Evolutionary conservation across 2,797 vertebrate species (phyloP).

Genomic region (Pangasius macronema): DNA sequence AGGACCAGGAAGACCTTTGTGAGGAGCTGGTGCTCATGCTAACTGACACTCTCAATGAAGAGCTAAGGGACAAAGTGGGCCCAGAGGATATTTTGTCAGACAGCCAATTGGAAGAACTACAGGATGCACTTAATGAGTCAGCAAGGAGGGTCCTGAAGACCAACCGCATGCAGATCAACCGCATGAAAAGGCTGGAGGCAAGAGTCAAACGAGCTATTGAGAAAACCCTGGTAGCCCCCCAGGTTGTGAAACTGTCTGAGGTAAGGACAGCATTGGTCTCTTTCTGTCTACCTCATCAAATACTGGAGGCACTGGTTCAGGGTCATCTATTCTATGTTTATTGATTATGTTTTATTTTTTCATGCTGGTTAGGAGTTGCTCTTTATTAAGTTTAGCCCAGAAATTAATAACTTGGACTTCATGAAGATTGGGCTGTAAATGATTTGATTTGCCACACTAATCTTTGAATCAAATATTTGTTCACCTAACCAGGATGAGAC

Average conservation of each 20-base stretch:
- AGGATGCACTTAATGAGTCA: conserved; percentile 64
- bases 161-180: conserved; percentile 67
- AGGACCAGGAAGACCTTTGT: conserved; percentile 70
- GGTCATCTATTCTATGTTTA: not conserved
- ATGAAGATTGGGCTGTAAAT: not conserved
- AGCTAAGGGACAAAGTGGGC: conserved; percentile 66
- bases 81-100: conserved; percentile 71
- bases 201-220: conserved; percentile 72
- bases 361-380: not conserved
- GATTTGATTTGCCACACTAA: not conserved
- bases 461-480: not conserved
- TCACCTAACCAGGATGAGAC: conserved; percentile 66
- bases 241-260: conserved; percentile 69
- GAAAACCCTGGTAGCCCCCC: conserved; percentile 76
- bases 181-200: conserved; percentile 62
- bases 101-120: conserved; percentile 67
- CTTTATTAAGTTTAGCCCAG: not conserved
- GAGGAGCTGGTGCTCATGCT: conserved; percentile 74
- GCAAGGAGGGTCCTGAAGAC: conserved; percentile 73
- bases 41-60: conserved; percentile 68
- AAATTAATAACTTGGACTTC: not conserved
- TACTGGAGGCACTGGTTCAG: not conserved
- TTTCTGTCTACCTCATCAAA: not conserved
- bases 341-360: not conserved
- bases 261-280: conserved; percentile 57